phyloP scores from a whole-genome alignment of 2,797 vertebrate species.

The Echiichthys vipera region DNA sequence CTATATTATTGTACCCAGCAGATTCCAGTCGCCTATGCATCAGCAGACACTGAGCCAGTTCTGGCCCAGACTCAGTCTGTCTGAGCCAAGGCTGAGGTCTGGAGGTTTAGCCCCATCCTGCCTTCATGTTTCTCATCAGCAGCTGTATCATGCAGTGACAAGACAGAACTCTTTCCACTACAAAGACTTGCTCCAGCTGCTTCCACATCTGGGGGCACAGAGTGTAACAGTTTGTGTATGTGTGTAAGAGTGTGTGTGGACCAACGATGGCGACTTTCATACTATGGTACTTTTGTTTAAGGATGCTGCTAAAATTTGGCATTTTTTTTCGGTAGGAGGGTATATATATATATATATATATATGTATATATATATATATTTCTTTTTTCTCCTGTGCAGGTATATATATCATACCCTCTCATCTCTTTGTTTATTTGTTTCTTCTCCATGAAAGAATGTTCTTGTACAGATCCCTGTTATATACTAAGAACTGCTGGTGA shows the following conservation, averaged over 20 bases:
- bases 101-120: slow-evolving; percentile 55
- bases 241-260: slow-evolving; percentile 9
- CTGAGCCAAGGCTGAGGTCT: slow-evolving; percentile 59
- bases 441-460: slow-evolving; percentile 48
- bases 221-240: slow-evolving; percentile 44
- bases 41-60: slow-evolving; percentile 39
- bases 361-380: slow-evolving; percentile 62
- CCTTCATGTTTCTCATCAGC: slow-evolving; percentile 80
- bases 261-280: slow-evolving; percentile 31
- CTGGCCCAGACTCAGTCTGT: slow-evolving; percentile 53
- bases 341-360: slow-evolving; percentile 72
- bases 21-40: slow-evolving; percentile 46
- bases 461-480: slow-evolving; percentile 16
- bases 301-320: slow-evolving; percentile 38
- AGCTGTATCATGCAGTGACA: slow-evolving; percentile 72
- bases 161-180: slow-evolving; percentile 71
- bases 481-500: slow-evolving; percentile 1
- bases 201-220: slow-evolving; percentile 66
- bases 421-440: slow-evolving; percentile 42
- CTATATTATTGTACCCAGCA: slow-evolving; percentile 6
- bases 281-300: slow-evolving; percentile 40
- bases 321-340: slow-evolving; percentile 22
- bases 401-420: slow-evolving; percentile 68
- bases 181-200: slow-evolving; percentile 74
- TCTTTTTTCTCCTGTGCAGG: slow-evolving; percentile 49